A percentile compares a stretch with the other conserved stretches of the same genome.
These are phyloP conservation scores for Caretta caretta DNA, from an alignment of 2,113 vertebrate species.

Conservation along the genomic window DNA sequence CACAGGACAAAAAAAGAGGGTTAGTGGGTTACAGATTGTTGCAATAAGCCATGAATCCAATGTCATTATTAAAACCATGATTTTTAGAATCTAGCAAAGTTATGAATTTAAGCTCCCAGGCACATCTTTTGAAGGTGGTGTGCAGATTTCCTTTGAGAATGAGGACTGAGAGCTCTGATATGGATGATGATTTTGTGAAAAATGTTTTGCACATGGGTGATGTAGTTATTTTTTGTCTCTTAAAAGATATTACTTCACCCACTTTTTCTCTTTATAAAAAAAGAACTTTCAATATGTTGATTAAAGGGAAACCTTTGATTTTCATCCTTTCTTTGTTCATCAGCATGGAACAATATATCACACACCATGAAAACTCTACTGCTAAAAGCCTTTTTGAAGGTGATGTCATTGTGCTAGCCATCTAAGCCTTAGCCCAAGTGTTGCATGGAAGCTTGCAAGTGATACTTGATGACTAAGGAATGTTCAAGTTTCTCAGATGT, in stretches of 20 bases:
- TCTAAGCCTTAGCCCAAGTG: neutral
- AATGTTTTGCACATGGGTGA: neutral
- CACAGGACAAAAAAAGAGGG: too few species aligned
- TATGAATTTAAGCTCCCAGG: too few species aligned
- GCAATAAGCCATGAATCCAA: too few species aligned
- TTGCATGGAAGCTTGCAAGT: neutral
- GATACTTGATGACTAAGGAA: neutral
- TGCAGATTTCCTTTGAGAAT: neutral
- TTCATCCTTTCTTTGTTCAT: neutral
- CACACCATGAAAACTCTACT: neutral
- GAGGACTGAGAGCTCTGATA: neutral
- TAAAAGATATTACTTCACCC: neutral
- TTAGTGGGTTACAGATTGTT: too few species aligned
- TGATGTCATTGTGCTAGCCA: rapidly evolving
- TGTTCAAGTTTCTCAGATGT: neutral
- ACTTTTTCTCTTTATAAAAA: too few species aligned
- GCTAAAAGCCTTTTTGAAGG: neutral
- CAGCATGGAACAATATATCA: neutral
- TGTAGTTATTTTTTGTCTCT: neutral
- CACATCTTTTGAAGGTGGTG: too few species aligned
- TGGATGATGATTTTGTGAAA: neutral
- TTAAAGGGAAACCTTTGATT: neutral
- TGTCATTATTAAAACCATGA: too few species aligned
- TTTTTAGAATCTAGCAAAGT: too few species aligned
- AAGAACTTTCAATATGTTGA: too few species aligned